A percentile compares a stretch with the other conserved stretches of the same genome.
Conservation (phyloP, 2,113 vertebrate species). For the Gasterosteus aculeatus region DNA sequence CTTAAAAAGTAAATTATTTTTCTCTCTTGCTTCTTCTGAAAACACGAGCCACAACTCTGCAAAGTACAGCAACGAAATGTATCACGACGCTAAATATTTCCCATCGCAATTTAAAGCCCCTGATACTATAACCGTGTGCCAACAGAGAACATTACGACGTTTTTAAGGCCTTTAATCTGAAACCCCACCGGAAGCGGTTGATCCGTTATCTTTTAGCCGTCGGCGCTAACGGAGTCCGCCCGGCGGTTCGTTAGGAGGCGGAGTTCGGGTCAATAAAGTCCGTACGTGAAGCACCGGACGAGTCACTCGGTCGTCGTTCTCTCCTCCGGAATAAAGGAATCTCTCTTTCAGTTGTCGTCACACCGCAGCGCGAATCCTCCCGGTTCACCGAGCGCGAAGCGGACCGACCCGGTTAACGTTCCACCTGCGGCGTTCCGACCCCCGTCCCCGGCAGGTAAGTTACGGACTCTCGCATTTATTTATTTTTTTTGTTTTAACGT, state of each 20-base stretch:
- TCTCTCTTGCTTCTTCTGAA: not conserved
- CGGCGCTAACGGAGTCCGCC: not conserved
- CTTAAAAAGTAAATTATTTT: not conserved
- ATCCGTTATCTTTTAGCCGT: rapidly evolving
- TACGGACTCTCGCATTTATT: not conserved
- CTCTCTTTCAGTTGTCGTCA: too few species aligned
- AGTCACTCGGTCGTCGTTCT: slow-evolving; percentile 10
- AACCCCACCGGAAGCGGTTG: not conserved
- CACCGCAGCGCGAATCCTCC: not conserved
- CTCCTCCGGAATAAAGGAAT: not conserved
- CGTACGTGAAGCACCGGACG: not conserved
- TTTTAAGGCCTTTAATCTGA: slow-evolving; percentile 42
- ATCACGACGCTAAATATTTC: not conserved
- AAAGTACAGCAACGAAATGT: not conserved
- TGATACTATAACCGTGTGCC: too few species aligned
- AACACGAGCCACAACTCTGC: not conserved
- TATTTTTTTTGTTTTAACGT: not conserved
- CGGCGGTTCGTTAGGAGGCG: slow-evolving; percentile 47
- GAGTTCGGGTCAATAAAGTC: slow-evolving; percentile 46
- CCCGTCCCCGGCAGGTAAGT: slow-evolving; percentile 33
- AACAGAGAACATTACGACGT: not conserved
- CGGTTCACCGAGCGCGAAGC: not conserved
- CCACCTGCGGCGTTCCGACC: slow-evolving; percentile 28
- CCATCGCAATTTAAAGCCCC: rapidly evolving
- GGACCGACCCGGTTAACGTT: not conserved